phyloP scores from a whole-genome alignment of 2,113 vertebrate species.

The Hypocryptadius cinnamomeus region DNA sequence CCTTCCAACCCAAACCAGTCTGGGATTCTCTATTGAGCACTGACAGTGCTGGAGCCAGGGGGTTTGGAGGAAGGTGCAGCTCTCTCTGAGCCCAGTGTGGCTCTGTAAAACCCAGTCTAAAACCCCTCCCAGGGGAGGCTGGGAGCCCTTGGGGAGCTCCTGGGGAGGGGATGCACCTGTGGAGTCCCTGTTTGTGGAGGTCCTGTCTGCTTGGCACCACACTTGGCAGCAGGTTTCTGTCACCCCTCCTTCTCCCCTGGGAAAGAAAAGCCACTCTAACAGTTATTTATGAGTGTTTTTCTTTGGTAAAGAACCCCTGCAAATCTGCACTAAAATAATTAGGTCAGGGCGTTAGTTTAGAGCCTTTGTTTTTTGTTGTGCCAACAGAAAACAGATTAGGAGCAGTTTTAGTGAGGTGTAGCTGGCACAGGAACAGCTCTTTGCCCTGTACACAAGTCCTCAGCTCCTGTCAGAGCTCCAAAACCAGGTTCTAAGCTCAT shows the following conservation, averaged over 20 bases:
- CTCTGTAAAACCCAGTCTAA: not conserved
- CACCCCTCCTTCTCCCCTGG: not conserved
- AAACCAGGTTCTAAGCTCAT: not conserved
- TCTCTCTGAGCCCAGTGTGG: not conserved
- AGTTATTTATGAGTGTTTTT: not conserved
- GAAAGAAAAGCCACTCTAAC: not conserved
- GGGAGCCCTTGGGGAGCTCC: not conserved
- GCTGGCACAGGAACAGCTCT: not conserved
- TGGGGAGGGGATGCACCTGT: too few species aligned
- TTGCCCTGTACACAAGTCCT: not conserved
- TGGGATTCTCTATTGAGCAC: accelerated
- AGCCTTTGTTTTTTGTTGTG: not conserved
- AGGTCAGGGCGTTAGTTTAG: not conserved
- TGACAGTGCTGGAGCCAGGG: not conserved
- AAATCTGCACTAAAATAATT: not conserved
- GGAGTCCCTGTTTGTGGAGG: not conserved
- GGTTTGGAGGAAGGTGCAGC: not conserved
- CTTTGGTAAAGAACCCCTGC: not conserved
- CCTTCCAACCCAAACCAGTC: not conserved
- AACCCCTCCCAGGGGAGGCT: not conserved
- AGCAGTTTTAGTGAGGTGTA: not conserved
- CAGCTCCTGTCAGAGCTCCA: not conserved
- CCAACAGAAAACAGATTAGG: not conserved
- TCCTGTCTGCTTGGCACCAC: not conserved
- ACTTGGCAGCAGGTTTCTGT: not conserved